Evolutionary conservation across 2,113 vertebrate species (phyloP), one percentile per base, ranked within the genome.

Genomic region (Xenopus borealis): DNA sequence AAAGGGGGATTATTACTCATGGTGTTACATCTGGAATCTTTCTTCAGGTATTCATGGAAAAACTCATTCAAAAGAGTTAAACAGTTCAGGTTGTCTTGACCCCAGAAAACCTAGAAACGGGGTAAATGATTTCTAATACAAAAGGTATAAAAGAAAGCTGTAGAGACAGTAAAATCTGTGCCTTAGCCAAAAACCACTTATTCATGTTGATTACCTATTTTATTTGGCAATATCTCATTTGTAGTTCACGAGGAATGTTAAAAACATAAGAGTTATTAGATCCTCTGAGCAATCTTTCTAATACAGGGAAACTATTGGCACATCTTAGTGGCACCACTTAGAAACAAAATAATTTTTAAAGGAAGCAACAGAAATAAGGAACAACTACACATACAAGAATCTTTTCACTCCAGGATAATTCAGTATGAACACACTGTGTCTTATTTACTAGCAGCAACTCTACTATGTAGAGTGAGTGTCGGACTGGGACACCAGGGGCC

Each of bases 81-180:
- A 78, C 95, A 98, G 80, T 94, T 98, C 80, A 96, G 89, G 86
- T 99, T 95, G 81, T 97, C 96, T 81, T 98, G 97, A 47, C 96
- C 97, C 95, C 95, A 99, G 82, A 97, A 98, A 77, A 98, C 86
- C 96, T 99, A 81, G 33, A 64, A 63, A 40, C 8, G n/a, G 64
- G 76, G 59, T 81, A 44, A 71, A 78, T 47, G 53, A 79, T 53
- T 52, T 79, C 27, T 50, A 50, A 7, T 19, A 67, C 70, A 50
- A 62, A 27, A 80, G 79, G 79, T 4, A 12, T n/a, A 50, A 50
- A 27, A 82, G 75, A 55, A 23, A 27, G 79, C 69, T 69, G 72
- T 59, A 71, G 72, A 76, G 23, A 64, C 80, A 78, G 69, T 64
- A 40, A 45, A 69, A 77, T 75, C 67, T 70, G 74, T 47, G 67